Evolutionary conservation across 37 sponge, comb jelly and placozoan genomes (phyloP), one percentile per base, ranked within the genome.

Genomic region (Oscarella lobularis): DNA sequence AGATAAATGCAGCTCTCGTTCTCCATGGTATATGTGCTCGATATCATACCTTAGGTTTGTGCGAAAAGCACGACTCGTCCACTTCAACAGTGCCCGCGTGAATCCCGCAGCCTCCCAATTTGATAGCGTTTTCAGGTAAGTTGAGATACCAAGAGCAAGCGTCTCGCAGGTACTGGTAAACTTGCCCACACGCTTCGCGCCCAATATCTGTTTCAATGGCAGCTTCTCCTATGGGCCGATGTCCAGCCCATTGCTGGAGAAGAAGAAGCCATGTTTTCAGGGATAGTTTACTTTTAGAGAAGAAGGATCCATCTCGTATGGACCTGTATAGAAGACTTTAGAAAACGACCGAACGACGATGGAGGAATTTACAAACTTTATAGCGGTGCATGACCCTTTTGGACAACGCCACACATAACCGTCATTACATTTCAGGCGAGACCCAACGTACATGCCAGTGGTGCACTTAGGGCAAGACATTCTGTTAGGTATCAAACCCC

Each of bases 41-140:
- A 48, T 20, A 48, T 20, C 9, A 48, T n/a, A 77, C 78, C 37
- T 77, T 77, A 35, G 20, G 27, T 31, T 77, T 77, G 67, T 77
- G 78, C 27, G 60, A 48, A 32, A 77, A 77, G 3, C 41, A 65
- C 3, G 37, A 77, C 36, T 77, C 78, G 33, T 77, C 78, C 35
- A 77, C 66, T 32, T 77, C 67, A 48, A 9, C 9, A 9, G 20
- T 20, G 60, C 20, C 20, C 14, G 60, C 14, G 60, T 48, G 60
- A 9, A 48, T 9, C 60, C 60, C 60, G 9, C 60, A 27, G 60
- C 60, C 60, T 20, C 60, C 20, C 9, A 48, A 20, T 48, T 20
- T 9, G 20, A 48, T 48, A 27, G 60, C 14, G 14, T 27, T 48
- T 20, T 48, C 14, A 48, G 20, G 60, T 48, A 48, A 48, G 14